Percentiles rank a stretch among this genome's conserved stretches.
These are phyloP conservation scores for Poeciliopsis paucimaculata DNA, from an alignment of 2,797 vertebrate genomes.

Conservation along the genomic window DNA sequence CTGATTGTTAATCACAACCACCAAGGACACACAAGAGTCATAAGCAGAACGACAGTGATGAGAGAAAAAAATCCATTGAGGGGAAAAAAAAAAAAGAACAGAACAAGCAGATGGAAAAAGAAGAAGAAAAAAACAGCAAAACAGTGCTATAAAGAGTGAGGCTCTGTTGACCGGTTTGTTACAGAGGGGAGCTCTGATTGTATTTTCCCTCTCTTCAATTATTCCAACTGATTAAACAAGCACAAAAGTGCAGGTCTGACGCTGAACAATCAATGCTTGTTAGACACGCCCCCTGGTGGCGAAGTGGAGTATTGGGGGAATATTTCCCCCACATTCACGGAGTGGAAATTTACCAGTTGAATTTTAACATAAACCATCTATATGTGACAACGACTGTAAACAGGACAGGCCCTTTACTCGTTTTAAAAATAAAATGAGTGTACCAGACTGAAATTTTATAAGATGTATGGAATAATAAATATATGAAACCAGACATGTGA, in stretches of 20 bases:
- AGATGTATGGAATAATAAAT: background rate
- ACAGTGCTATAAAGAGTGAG: constrained; percentile 14
- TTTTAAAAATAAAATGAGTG: background rate
- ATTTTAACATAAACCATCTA: background rate
- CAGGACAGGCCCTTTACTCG: background rate
- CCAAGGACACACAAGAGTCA: background rate
- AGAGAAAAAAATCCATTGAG: background rate
- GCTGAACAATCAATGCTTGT: constrained; percentile 50
- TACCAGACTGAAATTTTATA: background rate
- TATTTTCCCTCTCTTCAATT: constrained; percentile 28
- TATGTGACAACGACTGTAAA: background rate
- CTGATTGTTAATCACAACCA: background rate
- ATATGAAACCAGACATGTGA: background rate
- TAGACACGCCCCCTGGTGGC: constrained; percentile 59
- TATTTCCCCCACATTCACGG: constrained; percentile 10
- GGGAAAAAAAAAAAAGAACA: background rate
- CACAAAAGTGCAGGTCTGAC: constrained; percentile 50
- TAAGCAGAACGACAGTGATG: background rate
- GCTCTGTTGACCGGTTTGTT: constrained; percentile 51
- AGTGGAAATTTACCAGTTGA: constrained; percentile 67
- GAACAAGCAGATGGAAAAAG: background rate
- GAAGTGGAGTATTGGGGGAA: constrained; percentile 23
- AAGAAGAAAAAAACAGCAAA: constrained; percentile 5
- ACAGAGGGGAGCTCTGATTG: constrained; percentile 41
- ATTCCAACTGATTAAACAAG: constrained; percentile 64